Percentiles rank a stretch among this genome's conserved stretches.
phyloP scores from a whole-genome alignment of 37 sponge, comb jelly and placozoan species.

The Geodia barretti region DNA sequence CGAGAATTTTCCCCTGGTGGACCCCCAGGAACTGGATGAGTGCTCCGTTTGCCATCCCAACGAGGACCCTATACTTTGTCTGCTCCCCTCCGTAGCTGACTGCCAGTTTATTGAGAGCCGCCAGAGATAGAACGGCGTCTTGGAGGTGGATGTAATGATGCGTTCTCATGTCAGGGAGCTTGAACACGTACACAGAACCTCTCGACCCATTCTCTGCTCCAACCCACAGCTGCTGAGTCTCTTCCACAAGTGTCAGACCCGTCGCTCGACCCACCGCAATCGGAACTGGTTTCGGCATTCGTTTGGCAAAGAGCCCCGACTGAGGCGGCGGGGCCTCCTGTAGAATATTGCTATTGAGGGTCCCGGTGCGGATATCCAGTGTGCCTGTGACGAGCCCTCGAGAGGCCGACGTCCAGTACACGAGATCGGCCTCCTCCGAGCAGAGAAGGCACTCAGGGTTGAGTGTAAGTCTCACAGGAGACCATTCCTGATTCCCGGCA shows the following conservation, averaged over 20 bases:
- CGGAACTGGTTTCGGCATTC: slow-evolving; percentile 67
- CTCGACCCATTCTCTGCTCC: slow-evolving; percentile 81
- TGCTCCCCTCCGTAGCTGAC: slow-evolving; percentile 11
- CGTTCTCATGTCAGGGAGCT: slow-evolving; percentile 71
- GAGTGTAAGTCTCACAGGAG: slow-evolving; percentile 57
- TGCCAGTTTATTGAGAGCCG: slow-evolving; percentile 49
- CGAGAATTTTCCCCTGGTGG: slow-evolving; percentile 43
- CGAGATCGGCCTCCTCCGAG: slow-evolving; percentile 39
- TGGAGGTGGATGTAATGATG: slow-evolving; percentile 83
- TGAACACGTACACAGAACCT: slow-evolving; percentile 86
- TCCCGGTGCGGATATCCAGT: slow-evolving; percentile 55
- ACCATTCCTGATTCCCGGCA: slow-evolving; percentile 69
- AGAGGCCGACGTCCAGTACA: slow-evolving; percentile 84
- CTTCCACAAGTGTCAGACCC: slow-evolving; percentile 57
- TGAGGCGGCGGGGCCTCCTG: slow-evolving; percentile 70
- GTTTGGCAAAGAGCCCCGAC: slow-evolving; percentile 78
- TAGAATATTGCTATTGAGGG: slow-evolving; percentile 41
- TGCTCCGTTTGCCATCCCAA: slow-evolving; percentile 84
- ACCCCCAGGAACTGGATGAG: slow-evolving; percentile 75
- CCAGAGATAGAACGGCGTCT: slow-evolving; percentile 80
- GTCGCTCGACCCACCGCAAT: slow-evolving; percentile 82
- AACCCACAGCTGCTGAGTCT: slow-evolving; percentile 83
- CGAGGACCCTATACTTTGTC: slow-evolving; percentile 61
- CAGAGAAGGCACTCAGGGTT: slow-evolving; percentile 69
- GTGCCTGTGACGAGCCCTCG: slow-evolving; percentile 83